Base-by-base conservation (phyloP, 2,888 invertebrate genomes). In the Pycnomerus fuliginosus region DNA sequence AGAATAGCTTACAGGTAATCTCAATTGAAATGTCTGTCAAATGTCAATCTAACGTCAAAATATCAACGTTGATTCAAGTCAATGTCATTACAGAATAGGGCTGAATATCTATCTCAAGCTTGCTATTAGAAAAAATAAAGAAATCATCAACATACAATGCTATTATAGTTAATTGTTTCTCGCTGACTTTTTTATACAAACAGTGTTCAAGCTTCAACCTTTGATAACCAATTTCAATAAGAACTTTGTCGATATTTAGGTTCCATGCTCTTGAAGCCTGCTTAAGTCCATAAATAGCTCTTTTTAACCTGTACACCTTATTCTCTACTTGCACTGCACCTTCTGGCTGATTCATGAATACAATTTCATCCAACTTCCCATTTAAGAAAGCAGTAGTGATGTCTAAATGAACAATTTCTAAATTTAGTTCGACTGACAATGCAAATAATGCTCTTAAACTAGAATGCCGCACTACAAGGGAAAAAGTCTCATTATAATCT, bases 401-500 rank as follows among this genome's bases (percentile, higher is more conserved):
- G 36, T 53, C 51, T 12, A 51, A 24, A 32, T 59, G 55, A 7
- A 22, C 31, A 29, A 53, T 43, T 5, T 44, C 23, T 12, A 57
- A 42, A 27, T 48, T 31, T 22, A 52, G 31, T 25, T 58, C 37
- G 20, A 49, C 50, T 32, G 55, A 36, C 12, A 58, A 11, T 2
- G 55, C 58, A 24, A 60, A 38, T 25, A 61, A 45, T 8, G 57
- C 15, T 48, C 58, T 38, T 5, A 58, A 31, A 3, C 46, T 56
- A 11, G 49, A 23, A 29, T 37, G 32, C 11, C 27, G 15, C 3
- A 53, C 46, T 12, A 57, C 53, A 8, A 52, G 58, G n/a, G 53
- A 34, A 38, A 54, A 56, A 25, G 59, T 58, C 39, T 60, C 57
- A 11, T 45, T 24, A 43, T 38, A 61, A 40, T 61, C 55, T 7